phyloP scores from a whole-genome alignment of 2,113 vertebrate species.

The Cranoglanis bouderius region DNA sequence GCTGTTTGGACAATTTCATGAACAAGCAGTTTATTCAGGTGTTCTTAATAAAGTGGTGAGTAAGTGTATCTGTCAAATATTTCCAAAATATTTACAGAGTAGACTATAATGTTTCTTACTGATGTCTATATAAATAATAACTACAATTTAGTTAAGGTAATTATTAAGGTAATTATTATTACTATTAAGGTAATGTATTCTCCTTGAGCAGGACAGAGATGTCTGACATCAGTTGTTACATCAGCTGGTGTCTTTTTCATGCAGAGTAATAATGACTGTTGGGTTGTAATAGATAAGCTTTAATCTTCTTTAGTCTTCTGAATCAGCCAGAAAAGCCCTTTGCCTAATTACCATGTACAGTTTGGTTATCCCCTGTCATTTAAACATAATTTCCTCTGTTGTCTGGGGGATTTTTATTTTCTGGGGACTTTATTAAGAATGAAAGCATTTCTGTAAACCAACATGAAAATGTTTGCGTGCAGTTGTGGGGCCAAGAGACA shows the following conservation, averaged over 20 bases:
- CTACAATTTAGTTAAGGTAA: background rate
- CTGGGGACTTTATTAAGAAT: background rate
- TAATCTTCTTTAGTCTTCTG: background rate
- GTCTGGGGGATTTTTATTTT: background rate
- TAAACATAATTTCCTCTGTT: background rate
- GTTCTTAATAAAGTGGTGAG: background rate
- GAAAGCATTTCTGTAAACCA: background rate
- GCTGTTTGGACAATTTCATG: background rate
- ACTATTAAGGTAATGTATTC: background rate
- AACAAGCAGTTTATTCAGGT: background rate
- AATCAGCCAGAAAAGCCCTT: background rate
- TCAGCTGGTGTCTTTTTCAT: background rate
- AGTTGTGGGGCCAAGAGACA: background rate
- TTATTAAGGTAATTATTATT: too few relatives aligned
- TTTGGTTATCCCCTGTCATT: constrained; percentile 5
- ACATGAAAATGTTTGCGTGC: background rate
- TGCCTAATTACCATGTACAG: too few relatives aligned
- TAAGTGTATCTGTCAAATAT: background rate
- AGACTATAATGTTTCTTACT: background rate
- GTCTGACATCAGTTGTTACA: background rate
- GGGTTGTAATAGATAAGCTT: background rate
- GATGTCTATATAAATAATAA: background rate
- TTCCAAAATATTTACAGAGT: background rate
- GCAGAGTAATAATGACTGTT: background rate
- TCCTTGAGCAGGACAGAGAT: background rate